Evolutionary conservation across 2,888 invertebrate genomes (phyloP).

Genomic region (Taphrorychus bicolor): DNA sequence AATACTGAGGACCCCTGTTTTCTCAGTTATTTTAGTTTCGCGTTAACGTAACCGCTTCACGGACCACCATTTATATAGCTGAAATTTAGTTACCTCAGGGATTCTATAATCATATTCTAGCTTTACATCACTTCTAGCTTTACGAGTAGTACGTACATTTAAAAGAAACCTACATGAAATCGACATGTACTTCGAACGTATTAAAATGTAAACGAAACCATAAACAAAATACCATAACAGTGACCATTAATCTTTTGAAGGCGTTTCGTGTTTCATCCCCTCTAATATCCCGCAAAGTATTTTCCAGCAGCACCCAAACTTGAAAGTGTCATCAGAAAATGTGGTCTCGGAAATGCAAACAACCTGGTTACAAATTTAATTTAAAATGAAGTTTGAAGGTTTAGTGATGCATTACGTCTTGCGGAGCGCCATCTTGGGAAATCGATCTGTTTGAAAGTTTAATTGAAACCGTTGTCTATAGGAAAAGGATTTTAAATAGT

Average conservation of each 20-base stretch:
- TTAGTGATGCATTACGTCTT: constrained; percentile 7
- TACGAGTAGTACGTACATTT: too few relatives aligned
- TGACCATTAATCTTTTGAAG: background rate
- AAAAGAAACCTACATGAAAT: too few relatives aligned
- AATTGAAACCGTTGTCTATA: constrained; percentile 6
- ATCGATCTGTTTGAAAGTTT: constrained; percentile 9
- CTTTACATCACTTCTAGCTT: too few relatives aligned
- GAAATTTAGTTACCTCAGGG: too few relatives aligned
- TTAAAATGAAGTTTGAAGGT: constrained; percentile 9
- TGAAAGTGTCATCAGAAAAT: constrained; percentile 7
- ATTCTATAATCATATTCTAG: too few relatives aligned
- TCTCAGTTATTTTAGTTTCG: too few relatives aligned
- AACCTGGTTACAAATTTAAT: constrained; percentile 12
- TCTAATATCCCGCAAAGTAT: background rate
- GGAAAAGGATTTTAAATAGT: background rate
- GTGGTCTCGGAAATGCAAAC: constrained; percentile 11
- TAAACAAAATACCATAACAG: background rate
- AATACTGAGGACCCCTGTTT: too few relatives aligned
- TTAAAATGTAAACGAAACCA: background rate
- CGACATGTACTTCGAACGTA: too few relatives aligned
- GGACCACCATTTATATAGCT: too few relatives aligned
- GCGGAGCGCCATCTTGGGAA: background rate
- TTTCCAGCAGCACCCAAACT: background rate
- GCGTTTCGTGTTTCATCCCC: background rate
- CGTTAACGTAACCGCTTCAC: too few relatives aligned